Percentiles rank a stretch among this genome's conserved stretches.
Evolutionary conservation across 2,113 vertebrate species (phyloP).

Genomic region (Mugil cephalus): DNA sequence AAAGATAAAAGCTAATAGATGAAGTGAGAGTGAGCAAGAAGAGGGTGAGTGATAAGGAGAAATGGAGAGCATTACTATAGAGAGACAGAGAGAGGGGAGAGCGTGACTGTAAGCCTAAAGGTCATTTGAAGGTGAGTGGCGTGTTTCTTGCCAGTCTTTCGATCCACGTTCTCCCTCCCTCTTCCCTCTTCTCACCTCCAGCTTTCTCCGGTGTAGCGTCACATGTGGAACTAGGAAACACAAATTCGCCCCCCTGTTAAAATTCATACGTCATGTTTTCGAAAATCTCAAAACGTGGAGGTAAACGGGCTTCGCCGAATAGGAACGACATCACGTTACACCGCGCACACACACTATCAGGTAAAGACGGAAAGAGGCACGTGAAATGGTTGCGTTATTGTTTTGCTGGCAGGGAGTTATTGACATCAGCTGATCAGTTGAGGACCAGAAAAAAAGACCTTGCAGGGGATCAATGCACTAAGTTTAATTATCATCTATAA

Average conservation of each 20-base stretch:
- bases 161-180: slow-evolving; percentile 9
- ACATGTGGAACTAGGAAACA: neutral
- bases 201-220: slow-evolving; percentile 2
- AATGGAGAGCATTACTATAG: slow-evolving; percentile 42
- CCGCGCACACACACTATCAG: too few species aligned
- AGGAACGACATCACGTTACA: too few species aligned
- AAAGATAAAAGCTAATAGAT: slow-evolving; percentile 54
- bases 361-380: too few species aligned
- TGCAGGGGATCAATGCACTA: neutral
- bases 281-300: neutral
- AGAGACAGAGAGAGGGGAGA: slow-evolving; percentile 26
- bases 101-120: slow-evolving; percentile 62
- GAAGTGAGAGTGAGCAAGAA: slow-evolving; percentile 24
- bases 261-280: too few species aligned
- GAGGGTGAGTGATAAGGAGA: slow-evolving; percentile 44
- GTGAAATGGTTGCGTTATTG: neutral
- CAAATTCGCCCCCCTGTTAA: too few species aligned
- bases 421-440: neutral
- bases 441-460: neutral
- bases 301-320: neutral
- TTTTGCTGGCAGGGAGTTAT: neutral
- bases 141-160: slow-evolving; percentile 46
- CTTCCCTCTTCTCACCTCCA: slow-evolving; percentile 4
- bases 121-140: slow-evolving; percentile 78
- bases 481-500: neutral